Percentiles rank a stretch among this genome's conserved stretches.
phyloP scores from a whole-genome alignment of 2,888 invertebrate species.

The Zhuqinia jingwanae region DNA sequence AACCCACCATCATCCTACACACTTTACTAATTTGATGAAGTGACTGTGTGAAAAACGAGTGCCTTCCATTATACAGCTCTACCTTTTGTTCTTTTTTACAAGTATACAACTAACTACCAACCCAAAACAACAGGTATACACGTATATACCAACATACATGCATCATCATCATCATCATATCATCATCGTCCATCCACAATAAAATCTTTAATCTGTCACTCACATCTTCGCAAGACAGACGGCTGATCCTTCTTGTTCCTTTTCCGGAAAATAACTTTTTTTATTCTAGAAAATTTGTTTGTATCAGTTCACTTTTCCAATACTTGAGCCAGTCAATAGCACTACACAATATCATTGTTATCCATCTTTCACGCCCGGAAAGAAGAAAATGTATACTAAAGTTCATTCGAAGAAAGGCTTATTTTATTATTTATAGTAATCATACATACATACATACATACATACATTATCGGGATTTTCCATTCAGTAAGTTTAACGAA shows the following conservation, averaged over 20 bases:
- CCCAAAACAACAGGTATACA: conserved; percentile 36
- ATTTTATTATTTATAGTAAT: too few relatives aligned
- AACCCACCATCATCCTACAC: conserved; percentile 14
- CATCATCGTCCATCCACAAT: too few relatives aligned
- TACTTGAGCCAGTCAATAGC: too few relatives aligned
- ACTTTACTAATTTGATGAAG: conserved; percentile 43
- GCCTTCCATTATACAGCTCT: not conserved
- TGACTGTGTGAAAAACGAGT: conserved; percentile 7
- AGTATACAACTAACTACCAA: not conserved
- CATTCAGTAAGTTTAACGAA: not conserved
- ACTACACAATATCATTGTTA: too few relatives aligned
- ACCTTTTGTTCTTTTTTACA: conserved; percentile 10
- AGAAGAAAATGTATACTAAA: not conserved
- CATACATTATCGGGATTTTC: conserved; percentile 9
- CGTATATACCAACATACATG: not conserved
- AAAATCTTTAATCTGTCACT: conserved; percentile 56
- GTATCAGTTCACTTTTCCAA: not conserved
- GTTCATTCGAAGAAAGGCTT: conserved; percentile 1
- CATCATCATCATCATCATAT: too few relatives aligned
- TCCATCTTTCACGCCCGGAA: not conserved
- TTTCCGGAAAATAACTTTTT: conserved; percentile 11
- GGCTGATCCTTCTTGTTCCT: not conserved
- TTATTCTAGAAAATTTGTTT: conserved; percentile 8
- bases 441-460: too few relatives aligned
- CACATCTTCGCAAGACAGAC: conserved; percentile 13